Percentiles rank a stretch among this genome's conserved stretches.
phyloP scores from a whole-genome alignment of 1,140 invertebrate genomes.

The Bathynomus jamesi region DNA sequence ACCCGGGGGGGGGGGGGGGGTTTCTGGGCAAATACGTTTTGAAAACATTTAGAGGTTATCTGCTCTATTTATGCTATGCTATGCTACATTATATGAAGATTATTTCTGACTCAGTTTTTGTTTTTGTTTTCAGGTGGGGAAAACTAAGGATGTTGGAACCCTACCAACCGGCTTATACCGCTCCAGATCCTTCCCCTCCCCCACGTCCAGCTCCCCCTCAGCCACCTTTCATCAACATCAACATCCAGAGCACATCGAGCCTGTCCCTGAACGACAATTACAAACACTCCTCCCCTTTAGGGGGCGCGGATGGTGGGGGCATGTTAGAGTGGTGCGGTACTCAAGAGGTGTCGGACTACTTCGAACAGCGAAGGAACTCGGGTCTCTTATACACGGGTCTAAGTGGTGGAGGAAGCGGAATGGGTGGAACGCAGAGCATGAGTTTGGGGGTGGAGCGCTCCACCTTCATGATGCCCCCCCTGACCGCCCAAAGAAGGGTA shows the following conservation, averaged over 20 bases:
- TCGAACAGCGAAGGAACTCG: slow-evolving; percentile 13
- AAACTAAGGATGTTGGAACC: slow-evolving; percentile 84
- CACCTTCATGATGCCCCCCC: slow-evolving; percentile 15
- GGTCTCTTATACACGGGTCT: no score
- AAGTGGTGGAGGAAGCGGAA: no score
- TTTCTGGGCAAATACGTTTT: no score
- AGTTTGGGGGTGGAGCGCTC: slow-evolving; percentile 13
- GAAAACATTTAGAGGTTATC: no score
- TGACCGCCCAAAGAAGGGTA: slow-evolving; percentile 28
- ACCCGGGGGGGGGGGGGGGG: no score
- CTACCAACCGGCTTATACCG: slow-evolving; percentile 73
- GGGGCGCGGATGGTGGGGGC: neutral
- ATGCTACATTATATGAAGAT: no score
- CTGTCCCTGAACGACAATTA: neutral
- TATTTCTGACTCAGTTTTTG: no score
- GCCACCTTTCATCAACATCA: slow-evolving; percentile 16
- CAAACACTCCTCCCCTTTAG: slow-evolving; percentile 1
- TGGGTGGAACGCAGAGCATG: slow-evolving; percentile 16
- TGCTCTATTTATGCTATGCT: no score
- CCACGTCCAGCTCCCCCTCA: neutral
- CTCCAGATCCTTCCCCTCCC: slow-evolving; percentile 12
- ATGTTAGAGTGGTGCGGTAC: slow-evolving; percentile 19
- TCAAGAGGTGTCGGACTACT: slow-evolving; percentile 10
- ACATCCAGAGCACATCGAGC: slow-evolving; percentile 27
- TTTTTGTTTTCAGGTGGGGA: slow-evolving; percentile 54